Base-by-base conservation (phyloP, 2,888 invertebrate species). In the Disparrhopalites patrizii region DNA sequence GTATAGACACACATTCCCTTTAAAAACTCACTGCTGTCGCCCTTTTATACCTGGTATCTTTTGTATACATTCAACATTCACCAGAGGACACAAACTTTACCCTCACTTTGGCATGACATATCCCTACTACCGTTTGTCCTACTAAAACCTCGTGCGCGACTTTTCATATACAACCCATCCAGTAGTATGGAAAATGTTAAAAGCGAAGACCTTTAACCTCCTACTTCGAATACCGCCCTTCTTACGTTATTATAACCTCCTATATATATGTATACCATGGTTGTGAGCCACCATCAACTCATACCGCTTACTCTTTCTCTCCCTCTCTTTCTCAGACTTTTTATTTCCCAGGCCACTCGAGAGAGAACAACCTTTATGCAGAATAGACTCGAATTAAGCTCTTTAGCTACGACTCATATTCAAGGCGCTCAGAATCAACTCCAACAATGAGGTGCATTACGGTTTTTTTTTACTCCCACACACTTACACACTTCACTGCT, bases 31-130 rank as follows among this genome's bases (percentile, higher is more conserved):
- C n/a, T n/a, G n/a, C n/a, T n/a, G n/a, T n/a, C n/a, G n/a, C n/a
- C n/a, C n/a, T n/a, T n/a, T n/a, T n/a, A n/a, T n/a, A n/a, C n/a
- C n/a, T n/a, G n/a, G n/a, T n/a, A n/a, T n/a, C n/a, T n/a, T n/a
- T n/a, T n/a, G n/a, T n/a, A n/a, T n/a, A n/a, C n/a, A n/a, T n/a
- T n/a, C n/a, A n/a, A n/a, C n/a, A n/a, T n/a, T n/a, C n/a, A n/a
- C n/a, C n/a, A n/a, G n/a, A n/a, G n/a, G 58, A 58, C 43, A 58
- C 43, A 58, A 58, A 58, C 43, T 58, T 58, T n/a, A n/a, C n/a
- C n/a, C n/a, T n/a, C n/a, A n/a, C n/a, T n/a, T n/a, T n/a, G n/a
- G n/a, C n/a, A n/a, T n/a, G n/a, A n/a, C n/a, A n/a, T n/a, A n/a
- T n/a, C n/a, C n/a, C n/a, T n/a, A n/a, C n/a, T n/a, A n/a, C n/a